phyloP scores from a whole-genome alignment of 2,888 invertebrate species.

The Mermis nigrescens region DNA sequence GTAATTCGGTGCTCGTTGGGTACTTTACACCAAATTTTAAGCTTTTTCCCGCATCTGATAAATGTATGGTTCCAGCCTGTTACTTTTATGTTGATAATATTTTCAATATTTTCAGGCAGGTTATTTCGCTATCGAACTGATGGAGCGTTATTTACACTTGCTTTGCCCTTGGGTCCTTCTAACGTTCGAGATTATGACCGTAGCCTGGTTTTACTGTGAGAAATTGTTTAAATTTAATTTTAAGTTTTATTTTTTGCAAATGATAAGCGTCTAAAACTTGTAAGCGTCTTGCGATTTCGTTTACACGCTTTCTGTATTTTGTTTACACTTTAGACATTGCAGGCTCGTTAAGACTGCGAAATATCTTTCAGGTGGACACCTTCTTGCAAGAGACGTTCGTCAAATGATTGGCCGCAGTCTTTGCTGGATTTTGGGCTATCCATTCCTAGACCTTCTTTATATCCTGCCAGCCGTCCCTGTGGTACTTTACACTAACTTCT shows the following conservation, averaged over 20 bases:
- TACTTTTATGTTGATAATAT: too few species aligned
- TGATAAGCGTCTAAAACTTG: too few species aligned
- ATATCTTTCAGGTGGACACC: conserved; percentile 27
- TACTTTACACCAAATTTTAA: too few species aligned
- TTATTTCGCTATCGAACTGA: conserved; percentile 24
- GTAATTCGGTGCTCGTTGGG: too few species aligned
- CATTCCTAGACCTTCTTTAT: conserved; percentile 25
- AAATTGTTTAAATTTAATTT: too few species aligned
- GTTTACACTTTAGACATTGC: too few species aligned
- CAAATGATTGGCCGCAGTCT: conserved; percentile 22
- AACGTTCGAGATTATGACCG: conserved; percentile 25
- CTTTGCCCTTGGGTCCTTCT: conserved; percentile 26
- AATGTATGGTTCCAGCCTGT: too few species aligned
- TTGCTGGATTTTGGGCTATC: conserved; percentile 28
- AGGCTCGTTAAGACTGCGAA: too few species aligned
- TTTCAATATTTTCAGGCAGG: conserved; percentile 26
- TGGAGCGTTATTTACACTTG: conserved; percentile 25
- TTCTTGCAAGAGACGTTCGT: conserved; percentile 26
- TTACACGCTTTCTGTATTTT: too few species aligned
- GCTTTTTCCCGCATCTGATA: too few species aligned
- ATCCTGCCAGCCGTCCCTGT: conserved; percentile 27
- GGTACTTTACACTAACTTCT: conserved; percentile 15
- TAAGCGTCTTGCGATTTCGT: too few species aligned
- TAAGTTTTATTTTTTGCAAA: too few species aligned
- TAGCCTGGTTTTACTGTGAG: conserved; percentile 31